These are phyloP conservation scores for Lytechinus variegatus DNA, from an alignment of 35 echinoderm and acorn worm genomes.

Conservation along the genomic window DNA sequence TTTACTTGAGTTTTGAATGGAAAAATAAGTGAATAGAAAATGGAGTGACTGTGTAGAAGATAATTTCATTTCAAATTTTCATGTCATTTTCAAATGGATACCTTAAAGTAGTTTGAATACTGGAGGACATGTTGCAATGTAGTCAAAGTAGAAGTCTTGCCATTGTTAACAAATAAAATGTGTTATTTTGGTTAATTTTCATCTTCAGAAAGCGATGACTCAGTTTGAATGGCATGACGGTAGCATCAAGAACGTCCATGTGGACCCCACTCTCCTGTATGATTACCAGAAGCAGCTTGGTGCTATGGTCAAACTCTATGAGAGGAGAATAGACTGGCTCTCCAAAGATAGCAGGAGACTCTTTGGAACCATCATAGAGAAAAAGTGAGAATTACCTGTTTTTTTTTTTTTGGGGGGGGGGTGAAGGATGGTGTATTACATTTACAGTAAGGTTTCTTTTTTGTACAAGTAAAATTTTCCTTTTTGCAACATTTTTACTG, in stretches of 20 bases:
- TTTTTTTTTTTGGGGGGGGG: background rate
- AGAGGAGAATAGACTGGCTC: slow-evolving; percentile 90
- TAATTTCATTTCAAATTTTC: too few relatives aligned
- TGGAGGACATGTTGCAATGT: too few relatives aligned
- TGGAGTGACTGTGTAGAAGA: too few relatives aligned
- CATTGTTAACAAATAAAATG: too few relatives aligned
- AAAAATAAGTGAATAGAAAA: too few relatives aligned
- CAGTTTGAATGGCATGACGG: slow-evolving; percentile 99
- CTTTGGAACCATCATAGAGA: slow-evolving; percentile 94
- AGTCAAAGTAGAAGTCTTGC: too few relatives aligned
- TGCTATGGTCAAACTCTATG: slow-evolving; percentile 93
- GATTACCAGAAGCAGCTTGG: slow-evolving; percentile 98
- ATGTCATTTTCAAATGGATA: too few relatives aligned
- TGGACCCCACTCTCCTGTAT: slow-evolving; percentile 88
- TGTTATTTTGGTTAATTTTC: background rate
- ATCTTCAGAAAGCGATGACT: slow-evolving; percentile 96
- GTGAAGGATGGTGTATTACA: background rate
- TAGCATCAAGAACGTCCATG: slow-evolving; percentile 94
- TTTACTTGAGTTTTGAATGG: too few relatives aligned
- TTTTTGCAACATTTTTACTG: too few relatives aligned
- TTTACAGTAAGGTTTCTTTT: too few relatives aligned
- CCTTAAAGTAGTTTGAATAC: too few relatives aligned
- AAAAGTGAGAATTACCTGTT: slow-evolving; percentile 60
- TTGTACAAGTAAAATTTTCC: too few relatives aligned
- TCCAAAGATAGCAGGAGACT: slow-evolving; percentile 91